Conservation (phyloP, 2,797 vertebrate species). For the Darevskia nairensis region DNA sequence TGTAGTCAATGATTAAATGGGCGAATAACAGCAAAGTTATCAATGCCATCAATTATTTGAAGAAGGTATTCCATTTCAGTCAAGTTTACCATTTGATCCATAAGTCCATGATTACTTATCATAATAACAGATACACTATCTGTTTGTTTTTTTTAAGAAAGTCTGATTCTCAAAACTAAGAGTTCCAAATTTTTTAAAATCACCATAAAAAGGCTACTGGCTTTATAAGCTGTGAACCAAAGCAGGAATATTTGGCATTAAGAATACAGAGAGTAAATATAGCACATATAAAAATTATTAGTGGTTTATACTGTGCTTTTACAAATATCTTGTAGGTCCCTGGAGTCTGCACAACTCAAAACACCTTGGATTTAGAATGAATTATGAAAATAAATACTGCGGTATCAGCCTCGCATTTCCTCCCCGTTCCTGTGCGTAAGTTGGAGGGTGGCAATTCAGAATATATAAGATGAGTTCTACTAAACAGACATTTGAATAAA, state of each 20-base stretch:
- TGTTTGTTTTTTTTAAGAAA: background rate
- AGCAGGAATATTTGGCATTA: background rate
- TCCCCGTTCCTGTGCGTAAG: background rate
- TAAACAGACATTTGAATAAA: background rate
- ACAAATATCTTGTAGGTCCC: no score
- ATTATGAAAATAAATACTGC: background rate
- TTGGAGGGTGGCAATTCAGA: background rate
- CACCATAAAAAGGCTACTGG: background rate
- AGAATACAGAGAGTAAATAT: no score
- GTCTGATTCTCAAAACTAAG: background rate
- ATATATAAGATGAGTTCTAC: accelerated
- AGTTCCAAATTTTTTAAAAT: background rate
- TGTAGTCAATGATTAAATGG: no score
- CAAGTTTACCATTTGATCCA: background rate
- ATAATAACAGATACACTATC: background rate
- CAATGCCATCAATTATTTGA: background rate
- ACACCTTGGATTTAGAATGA: background rate
- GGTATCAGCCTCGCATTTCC: background rate
- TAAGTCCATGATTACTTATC: background rate
- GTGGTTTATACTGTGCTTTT: no score
- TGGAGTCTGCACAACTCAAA: background rate
- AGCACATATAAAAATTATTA: no score
- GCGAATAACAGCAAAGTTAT: background rate
- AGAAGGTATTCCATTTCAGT: background rate
- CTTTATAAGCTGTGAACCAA: background rate